A percentile compares a stretch with the other conserved stretches of the same genome.
phyloP scores from a whole-genome alignment of 2,888 invertebrate species.

The Tachystola acroxantha region DNA sequence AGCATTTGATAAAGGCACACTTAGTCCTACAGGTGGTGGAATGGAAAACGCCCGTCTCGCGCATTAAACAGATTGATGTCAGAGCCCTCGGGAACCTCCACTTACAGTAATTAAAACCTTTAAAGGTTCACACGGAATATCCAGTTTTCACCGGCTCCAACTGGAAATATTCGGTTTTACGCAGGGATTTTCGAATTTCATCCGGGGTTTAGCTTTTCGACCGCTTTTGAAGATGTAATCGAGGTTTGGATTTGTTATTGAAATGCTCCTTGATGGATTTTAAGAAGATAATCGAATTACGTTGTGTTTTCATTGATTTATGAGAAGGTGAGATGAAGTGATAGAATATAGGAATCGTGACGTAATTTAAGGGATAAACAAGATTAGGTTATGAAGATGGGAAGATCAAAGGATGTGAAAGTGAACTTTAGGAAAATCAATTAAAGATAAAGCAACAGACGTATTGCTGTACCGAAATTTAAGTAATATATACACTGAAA shows the following conservation, averaged over 20 bases:
- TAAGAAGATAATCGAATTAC: too few relatives aligned
- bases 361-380: not conserved
- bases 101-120: conserved; percentile 71
- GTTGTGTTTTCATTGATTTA: not conserved
- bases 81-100: conserved; percentile 34
- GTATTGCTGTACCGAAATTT: too few relatives aligned
- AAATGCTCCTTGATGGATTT: not conserved
- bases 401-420: too few relatives aligned
- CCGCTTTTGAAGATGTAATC: not conserved
- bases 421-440: too few relatives aligned
- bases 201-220: not conserved
- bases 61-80: conserved; percentile 67
- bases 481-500: too few relatives aligned
- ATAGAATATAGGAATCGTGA: not conserved
- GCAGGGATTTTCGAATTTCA: conserved; percentile 28
- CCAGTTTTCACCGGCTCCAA: conserved; percentile 35
- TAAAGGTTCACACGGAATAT: conserved; percentile 52
- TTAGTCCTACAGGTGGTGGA: conserved; percentile 1
- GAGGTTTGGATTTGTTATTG: too few relatives aligned
- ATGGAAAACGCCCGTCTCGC: conserved; percentile 11
- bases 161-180: conserved; percentile 10
- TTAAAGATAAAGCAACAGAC: too few relatives aligned
- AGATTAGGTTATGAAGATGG: too few relatives aligned
- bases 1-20: too few relatives aligned
- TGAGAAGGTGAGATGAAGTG: not conserved